Base-by-base conservation (phyloP, 2,888 invertebrate genomes). In the Lordiphosa fenestrarum region DNA sequence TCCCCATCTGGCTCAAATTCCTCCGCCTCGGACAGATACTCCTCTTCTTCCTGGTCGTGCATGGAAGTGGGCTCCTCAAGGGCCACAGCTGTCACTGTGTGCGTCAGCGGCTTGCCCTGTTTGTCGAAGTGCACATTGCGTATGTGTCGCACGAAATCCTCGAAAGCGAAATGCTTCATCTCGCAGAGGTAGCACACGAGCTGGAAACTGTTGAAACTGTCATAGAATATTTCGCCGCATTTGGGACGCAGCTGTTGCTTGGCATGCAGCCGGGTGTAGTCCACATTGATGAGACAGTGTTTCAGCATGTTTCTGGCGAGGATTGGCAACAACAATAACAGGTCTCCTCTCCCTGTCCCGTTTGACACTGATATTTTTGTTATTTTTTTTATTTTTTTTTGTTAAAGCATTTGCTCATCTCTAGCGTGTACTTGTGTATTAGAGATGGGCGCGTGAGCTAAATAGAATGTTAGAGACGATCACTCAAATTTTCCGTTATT, bases 191-290 rank as follows among this genome's bases (percentile, higher is more conserved):
- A 67, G 48, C 80, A 81, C 10, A 71, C 53, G 15, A 81, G 23
- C 12, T 76, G 71, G 40, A 85, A 85, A 36, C 55, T 67, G 36
- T 62, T 56, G 4, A 47, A 46, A 37, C 48, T 62, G 66, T 82
- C 80, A 25, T 71, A 80, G 41, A 73, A 80, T 57, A 80, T 83
- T 35, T 84, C 85, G 10, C 80, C 80, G n/a, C 80, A 80, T 46
- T 80, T 80, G 9, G 83, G 71, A 1, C 39, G 83, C 42, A 63
- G n/a, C 19, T 64, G 62, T 30, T 72, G 70, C 19, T 70, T 72
- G 40, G 59, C 75, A 38, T 70, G 68, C 42, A 84, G 53, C 1
- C 63, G 82, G 21, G 55, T 49, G 6, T 67, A 73, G 39, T 83
- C 76, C 30, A 72, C 64, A 58, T 80, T 67, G 25, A 61, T 42